A percentile compares a stretch with the other conserved stretches of the same genome.
Conservation (phyloP, 2,797 vertebrate species). For the Molossus alvarezi region DNA sequence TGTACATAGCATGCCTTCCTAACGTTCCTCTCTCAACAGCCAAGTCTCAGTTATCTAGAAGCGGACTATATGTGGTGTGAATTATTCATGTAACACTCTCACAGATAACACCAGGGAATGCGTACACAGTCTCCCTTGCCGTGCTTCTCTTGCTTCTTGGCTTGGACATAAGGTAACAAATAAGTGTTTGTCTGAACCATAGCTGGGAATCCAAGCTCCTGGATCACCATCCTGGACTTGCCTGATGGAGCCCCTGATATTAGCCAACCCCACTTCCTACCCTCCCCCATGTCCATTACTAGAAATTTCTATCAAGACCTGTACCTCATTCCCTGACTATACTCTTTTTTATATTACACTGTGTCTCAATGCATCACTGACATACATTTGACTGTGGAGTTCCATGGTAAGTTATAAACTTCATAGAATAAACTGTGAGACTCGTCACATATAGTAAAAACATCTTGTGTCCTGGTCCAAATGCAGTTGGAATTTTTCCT, state of each 20-base stretch:
- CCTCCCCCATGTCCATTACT: background rate
- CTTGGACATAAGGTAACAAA: background rate
- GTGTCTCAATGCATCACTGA: background rate
- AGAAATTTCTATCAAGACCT: background rate
- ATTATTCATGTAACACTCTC: constrained; percentile 41
- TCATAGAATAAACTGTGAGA: background rate
- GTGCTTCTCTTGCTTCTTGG: constrained; percentile 43
- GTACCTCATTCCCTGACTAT: background rate
- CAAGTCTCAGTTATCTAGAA: constrained; percentile 36
- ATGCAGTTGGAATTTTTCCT: constrained; percentile 15
- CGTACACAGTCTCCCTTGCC: background rate
- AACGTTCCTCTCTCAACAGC: constrained; percentile 35
- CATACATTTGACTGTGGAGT: background rate
- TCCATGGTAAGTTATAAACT: background rate
- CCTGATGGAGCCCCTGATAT: background rate
- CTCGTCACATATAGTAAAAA: background rate
- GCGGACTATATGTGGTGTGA: background rate
- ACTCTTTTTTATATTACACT: background rate
- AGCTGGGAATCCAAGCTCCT: background rate
- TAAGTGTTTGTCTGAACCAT: constrained; percentile 11
- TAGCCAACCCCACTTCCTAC: background rate
- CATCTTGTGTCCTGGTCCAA: background rate
- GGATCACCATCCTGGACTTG: background rate
- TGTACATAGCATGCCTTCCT: background rate
- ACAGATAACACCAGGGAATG: background rate